These are phyloP conservation scores for Anagyrus pseudococci DNA, from an alignment of 2,888 invertebrate genomes.

Conservation along the genomic window DNA sequence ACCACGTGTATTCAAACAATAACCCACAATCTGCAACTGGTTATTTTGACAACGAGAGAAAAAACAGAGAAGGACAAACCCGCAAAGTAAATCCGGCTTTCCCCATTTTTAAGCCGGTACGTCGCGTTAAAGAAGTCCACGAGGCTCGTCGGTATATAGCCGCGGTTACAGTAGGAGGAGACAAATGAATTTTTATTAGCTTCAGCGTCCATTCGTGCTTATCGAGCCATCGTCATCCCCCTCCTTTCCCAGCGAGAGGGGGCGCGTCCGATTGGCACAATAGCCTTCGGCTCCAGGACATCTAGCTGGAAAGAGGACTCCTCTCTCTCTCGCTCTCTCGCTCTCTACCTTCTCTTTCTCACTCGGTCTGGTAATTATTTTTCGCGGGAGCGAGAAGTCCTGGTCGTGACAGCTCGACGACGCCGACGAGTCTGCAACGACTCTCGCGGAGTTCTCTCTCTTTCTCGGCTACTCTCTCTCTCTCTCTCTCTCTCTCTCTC, in stretches of 20 bases:
- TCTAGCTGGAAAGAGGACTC: no score
- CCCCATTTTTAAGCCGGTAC: no score
- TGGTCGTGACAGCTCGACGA: conserved; percentile 53
- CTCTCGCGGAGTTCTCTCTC: conserved; percentile 8
- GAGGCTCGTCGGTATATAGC: no score
- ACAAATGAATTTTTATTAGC: conserved; percentile 59
- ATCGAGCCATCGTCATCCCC: conserved; percentile 46
- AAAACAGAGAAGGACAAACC: no score
- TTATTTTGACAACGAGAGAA: no score
- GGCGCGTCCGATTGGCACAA: conserved; percentile 53
- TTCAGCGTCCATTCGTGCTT: conserved; percentile 47
- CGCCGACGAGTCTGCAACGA: conserved; percentile 22
- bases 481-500: no score
- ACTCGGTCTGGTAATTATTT: conserved; percentile 53
- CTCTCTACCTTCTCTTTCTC: conserved; percentile 3
- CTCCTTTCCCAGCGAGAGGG: conserved; percentile 29
- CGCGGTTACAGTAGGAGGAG: conserved; percentile 37
- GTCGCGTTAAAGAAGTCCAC: no score
- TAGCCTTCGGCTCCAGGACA: conserved; percentile 45
- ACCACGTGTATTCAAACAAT: no score
- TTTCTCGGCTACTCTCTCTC: no score
- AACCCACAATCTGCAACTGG: no score
- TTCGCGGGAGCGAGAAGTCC: conserved; percentile 58
- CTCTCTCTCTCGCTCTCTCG: conserved; percentile 6
- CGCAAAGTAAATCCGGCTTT: no score